These are phyloP conservation scores for Micronisus gabar DNA, from an alignment of 2,113 vertebrate genomes.

Conservation along the genomic window DNA sequence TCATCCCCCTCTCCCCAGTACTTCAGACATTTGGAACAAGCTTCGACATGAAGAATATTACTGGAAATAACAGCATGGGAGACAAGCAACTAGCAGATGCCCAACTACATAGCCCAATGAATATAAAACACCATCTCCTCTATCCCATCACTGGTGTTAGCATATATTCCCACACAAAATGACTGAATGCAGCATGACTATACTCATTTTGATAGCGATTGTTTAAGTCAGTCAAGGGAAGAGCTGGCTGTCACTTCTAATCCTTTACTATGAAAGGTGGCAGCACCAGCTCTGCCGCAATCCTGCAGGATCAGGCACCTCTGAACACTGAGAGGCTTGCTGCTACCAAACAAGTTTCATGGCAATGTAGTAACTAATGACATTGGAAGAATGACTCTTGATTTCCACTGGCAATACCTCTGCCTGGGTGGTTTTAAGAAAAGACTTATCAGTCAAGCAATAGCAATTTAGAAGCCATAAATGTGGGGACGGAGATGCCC, in stretches of 20 bases:
- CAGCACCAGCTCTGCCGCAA: not conserved
- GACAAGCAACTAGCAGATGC: not conserved
- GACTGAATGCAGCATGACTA: not conserved
- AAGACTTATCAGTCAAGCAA: not conserved
- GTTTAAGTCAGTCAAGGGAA: slow-evolving; percentile 16
- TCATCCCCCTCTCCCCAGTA: not conserved
- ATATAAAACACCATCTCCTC: not conserved
- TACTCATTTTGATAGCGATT: not conserved
- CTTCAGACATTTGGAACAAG: slow-evolving; percentile 1
- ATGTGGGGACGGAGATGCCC: not conserved
- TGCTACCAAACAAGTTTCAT: not conserved
- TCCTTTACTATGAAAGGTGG: not conserved
- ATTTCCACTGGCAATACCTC: not conserved
- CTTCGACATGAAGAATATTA: not conserved
- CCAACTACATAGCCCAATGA: not conserved
- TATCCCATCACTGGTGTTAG: not conserved
- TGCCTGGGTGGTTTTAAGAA: not conserved
- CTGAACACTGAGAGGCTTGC: not conserved
- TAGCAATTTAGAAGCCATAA: not conserved
- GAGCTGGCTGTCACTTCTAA: not conserved
- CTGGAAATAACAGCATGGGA: not conserved
- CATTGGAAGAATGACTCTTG: not conserved
- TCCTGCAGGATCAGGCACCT: not conserved
- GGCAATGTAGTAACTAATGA: not conserved
- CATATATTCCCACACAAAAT: not conserved